A percentile compares a stretch with the other conserved stretches of the same genome.
Conservation (phyloP, 1,140 invertebrate species). For the Calliopsis andreniformis region DNA sequence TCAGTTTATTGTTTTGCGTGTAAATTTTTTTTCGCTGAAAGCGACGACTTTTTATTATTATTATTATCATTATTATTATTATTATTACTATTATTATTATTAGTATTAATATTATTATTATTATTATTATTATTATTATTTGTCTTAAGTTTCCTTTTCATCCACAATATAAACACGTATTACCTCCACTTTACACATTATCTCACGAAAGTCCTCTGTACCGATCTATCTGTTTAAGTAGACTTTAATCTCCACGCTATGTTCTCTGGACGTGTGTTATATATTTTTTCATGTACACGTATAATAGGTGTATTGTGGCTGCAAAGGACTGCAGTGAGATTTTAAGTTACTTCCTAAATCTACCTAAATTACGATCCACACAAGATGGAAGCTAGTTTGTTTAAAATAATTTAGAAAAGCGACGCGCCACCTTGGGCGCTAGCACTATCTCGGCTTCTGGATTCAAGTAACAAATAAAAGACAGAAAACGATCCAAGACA, state of each 20-base stretch:
- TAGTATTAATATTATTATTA: slow-evolving; percentile 40
- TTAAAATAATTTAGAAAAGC: slow-evolving; percentile 53
- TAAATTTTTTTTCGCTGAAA: slow-evolving; percentile 57
- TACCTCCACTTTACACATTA: not conserved
- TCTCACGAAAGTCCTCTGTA: slow-evolving; percentile 33
- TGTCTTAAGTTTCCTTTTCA: slow-evolving; percentile 60
- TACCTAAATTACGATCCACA: slow-evolving; percentile 47
- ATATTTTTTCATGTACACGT: slow-evolving; percentile 46
- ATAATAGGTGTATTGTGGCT: slow-evolving; percentile 70
- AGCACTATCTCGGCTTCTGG: slow-evolving; percentile 60
- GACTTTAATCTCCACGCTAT: slow-evolving; percentile 45
- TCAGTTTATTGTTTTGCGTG: slow-evolving; percentile 58
- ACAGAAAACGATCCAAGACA: slow-evolving; percentile 18
- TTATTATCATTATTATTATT: slow-evolving; percentile 61
- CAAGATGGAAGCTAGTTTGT: slow-evolving; percentile 55
- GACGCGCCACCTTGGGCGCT: slow-evolving; percentile 55
- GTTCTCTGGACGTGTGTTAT: slow-evolving; percentile 34
- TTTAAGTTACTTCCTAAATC: slow-evolving; percentile 50
- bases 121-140: slow-evolving; percentile 62
- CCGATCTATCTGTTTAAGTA: slow-evolving; percentile 44
- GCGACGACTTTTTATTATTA: slow-evolving; percentile 46
- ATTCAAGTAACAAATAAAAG: slow-evolving; percentile 51
- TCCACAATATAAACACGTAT: slow-evolving; percentile 61
- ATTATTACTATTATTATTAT: slow-evolving; percentile 51
- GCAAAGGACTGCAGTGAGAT: slow-evolving; percentile 61